These are phyloP conservation scores for Gorsachius goisagi DNA, from an alignment of 2,113 vertebrate species.

Conservation along the genomic window DNA sequence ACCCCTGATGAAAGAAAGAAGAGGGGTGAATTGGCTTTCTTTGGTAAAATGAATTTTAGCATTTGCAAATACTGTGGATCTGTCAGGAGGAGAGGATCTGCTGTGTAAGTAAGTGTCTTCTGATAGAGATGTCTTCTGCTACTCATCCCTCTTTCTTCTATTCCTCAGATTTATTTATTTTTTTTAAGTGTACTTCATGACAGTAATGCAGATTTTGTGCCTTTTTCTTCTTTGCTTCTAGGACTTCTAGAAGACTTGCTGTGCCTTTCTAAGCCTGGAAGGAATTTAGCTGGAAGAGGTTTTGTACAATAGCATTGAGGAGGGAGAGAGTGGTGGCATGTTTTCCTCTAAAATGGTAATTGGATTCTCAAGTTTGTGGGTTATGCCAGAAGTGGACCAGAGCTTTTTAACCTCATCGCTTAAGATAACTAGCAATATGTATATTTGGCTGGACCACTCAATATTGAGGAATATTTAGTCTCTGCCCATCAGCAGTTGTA, in stretches of 20 bases:
- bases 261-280: not conserved
- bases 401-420: not conserved
- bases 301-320: not conserved
- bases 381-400: not conserved
- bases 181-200: not conserved
- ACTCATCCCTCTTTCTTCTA: not conserved
- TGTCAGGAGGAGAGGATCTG: not conserved
- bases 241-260: not conserved
- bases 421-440: not conserved
- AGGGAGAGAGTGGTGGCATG: not conserved
- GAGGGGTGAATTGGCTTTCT: not conserved
- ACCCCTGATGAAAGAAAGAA: not conserved
- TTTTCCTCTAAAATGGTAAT: not conserved
- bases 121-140: not conserved
- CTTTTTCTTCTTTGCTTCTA: not conserved
- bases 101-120: not conserved
- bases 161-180: not conserved
- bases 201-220: not conserved
- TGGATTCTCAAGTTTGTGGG: not conserved
- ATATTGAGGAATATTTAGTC: not conserved
- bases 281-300: not conserved
- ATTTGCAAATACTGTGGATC: not conserved
- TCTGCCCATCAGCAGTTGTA: not conserved
- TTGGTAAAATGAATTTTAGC: not conserved
- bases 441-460: not conserved